Evolutionary conservation across 2,797 vertebrate genomes (phyloP).

Genomic region (Lemur catta): DNA sequence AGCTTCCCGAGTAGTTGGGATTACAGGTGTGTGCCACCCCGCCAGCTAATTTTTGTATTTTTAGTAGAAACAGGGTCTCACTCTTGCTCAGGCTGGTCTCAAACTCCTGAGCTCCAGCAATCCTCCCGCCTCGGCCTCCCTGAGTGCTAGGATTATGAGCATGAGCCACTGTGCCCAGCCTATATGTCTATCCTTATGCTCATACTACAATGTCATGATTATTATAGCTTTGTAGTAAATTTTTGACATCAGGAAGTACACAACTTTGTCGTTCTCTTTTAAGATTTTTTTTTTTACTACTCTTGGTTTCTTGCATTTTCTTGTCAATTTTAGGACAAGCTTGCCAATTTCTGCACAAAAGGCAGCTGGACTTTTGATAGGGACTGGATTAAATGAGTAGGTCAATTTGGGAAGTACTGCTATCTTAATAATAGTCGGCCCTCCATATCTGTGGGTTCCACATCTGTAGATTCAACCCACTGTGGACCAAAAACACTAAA

Average conservation of each 20-base stretch:
- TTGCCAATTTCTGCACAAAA: not conserved
- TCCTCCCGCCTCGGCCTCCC: too few relatives aligned
- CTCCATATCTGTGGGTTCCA: not conserved
- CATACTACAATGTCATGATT: not conserved
- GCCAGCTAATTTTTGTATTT: too few relatives aligned
- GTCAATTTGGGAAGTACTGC: not conserved
- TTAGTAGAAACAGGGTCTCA: too few relatives aligned
- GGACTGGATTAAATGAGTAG: not conserved
- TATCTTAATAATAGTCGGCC: not conserved
- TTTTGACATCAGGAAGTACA: not conserved
- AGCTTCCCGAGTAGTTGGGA: too few relatives aligned
- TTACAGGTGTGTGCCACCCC: too few relatives aligned
- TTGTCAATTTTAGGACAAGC: not conserved
- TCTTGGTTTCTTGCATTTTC: not conserved
- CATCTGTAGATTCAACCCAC: not conserved
- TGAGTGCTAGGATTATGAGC: too few relatives aligned
- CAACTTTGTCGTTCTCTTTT: not conserved
- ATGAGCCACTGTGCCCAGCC: too few relatives aligned
- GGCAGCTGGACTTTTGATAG: not conserved
- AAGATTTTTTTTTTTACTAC: not conserved
- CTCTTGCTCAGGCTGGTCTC: too few relatives aligned
- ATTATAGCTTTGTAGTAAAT: not conserved
- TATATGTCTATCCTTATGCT: not conserved
- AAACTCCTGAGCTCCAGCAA: too few relatives aligned
- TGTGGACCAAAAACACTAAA: not conserved